A percentile compares a stretch with the other conserved stretches of the same genome.
These are phyloP conservation scores for Lagria hirta DNA, from an alignment of 2,888 invertebrate species.

Conservation along the genomic window DNA sequence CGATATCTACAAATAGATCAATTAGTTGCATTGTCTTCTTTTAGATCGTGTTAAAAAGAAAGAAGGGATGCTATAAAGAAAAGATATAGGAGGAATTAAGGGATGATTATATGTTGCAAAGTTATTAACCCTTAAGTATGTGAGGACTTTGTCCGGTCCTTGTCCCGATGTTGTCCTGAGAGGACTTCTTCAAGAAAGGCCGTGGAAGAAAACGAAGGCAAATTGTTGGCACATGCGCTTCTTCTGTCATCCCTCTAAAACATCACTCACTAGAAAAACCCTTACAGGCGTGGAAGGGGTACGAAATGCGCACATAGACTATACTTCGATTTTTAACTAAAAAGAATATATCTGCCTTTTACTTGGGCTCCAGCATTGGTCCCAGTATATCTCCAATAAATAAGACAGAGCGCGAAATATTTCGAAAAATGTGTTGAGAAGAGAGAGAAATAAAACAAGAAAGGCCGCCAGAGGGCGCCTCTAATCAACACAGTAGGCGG, in stretches of 20 bases:
- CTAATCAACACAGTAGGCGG: constrained; percentile 62
- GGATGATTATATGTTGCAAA: too few species aligned
- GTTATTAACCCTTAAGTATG: constrained; percentile 7
- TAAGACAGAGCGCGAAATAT: constrained; percentile 28
- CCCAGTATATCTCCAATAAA: constrained; percentile 32
- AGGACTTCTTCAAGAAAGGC: constrained; percentile 5
- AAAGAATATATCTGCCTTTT: constrained; percentile 54
- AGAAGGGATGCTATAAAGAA: constrained; percentile 1
- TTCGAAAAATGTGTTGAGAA: constrained; percentile 13
- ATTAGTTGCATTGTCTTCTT: too few species aligned
- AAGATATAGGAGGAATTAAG: constrained; percentile 4
- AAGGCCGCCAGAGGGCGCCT: constrained; percentile 52
- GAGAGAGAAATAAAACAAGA: constrained; percentile 20
- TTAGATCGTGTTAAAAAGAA: too few species aligned
- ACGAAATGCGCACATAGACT: constrained; percentile 47
- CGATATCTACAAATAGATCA: too few species aligned
- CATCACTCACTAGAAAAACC: constrained; percentile 49
- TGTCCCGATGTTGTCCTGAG: constrained; percentile 4
- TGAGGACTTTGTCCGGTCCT: constrained; percentile 9
- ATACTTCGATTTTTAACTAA: constrained; percentile 55
- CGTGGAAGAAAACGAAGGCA: constrained; percentile 16
- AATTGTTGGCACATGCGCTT: constrained; percentile 43
- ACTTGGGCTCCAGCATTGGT: constrained; percentile 46
- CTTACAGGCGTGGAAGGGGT: constrained; percentile 47
- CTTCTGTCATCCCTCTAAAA: constrained; percentile 41